phyloP scores from a whole-genome alignment of 1,140 invertebrate genomes.

The Drosophila kurseongensis region DNA sequence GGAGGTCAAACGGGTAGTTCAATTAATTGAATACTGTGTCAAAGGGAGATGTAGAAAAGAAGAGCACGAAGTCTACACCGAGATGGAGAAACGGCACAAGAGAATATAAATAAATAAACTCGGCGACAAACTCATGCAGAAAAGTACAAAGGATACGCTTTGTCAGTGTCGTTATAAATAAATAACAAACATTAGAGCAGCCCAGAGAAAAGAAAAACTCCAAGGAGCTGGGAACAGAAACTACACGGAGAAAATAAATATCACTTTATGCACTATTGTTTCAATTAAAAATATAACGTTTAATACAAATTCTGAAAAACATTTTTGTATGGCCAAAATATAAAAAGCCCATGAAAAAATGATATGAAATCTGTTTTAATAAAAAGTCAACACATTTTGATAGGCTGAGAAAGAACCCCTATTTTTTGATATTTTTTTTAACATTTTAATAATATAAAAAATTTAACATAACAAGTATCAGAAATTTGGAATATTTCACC shows the following conservation, averaged over 20 bases:
- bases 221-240: conserved; percentile 30
- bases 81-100: conserved; percentile 15
- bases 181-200: conserved; percentile 77
- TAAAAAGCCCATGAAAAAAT: too few relatives aligned
- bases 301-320: too few relatives aligned
- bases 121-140: conserved; percentile 75
- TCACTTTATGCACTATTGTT: too few relatives aligned
- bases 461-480: too few relatives aligned
- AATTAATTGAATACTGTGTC: conserved; percentile 77
- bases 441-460: too few relatives aligned
- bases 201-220: conserved; percentile 34
- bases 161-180: conserved; percentile 76
- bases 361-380: too few relatives aligned
- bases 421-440: too few relatives aligned
- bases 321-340: too few relatives aligned
- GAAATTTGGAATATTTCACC: too few relatives aligned
- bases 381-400: too few relatives aligned
- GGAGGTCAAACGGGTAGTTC: conserved; percentile 48
- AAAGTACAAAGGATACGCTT: conserved; percentile 77
- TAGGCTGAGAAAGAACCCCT: too few relatives aligned
- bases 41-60: conserved; percentile 43
- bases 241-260: conserved; percentile 23
- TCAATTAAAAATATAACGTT: too few relatives aligned
- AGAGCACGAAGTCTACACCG: conserved; percentile 14
- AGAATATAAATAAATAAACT: conserved; percentile 59